Base-by-base conservation (phyloP, 2,888 invertebrate species). In the Euplagia quadripunctaria region DNA sequence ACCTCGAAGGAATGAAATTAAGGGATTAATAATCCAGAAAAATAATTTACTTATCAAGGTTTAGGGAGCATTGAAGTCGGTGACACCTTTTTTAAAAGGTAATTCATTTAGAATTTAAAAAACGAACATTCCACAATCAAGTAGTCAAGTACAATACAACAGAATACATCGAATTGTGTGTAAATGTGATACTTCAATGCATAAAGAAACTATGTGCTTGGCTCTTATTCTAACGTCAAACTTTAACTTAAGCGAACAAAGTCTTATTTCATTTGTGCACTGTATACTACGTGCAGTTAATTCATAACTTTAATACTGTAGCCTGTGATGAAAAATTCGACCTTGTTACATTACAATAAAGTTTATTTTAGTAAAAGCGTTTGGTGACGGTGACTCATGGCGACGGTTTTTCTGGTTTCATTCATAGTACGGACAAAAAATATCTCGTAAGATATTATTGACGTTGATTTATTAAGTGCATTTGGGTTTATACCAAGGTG, bases 391-490 rank as follows among this genome's bases (percentile, higher is more conserved):
- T 84, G 84, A 83, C 17, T 84, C 84, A 83, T 51, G 41, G 51
- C 6, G 0, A 68, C 69, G 82, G 84, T 71, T 82, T 82, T 82
- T 73, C 75, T 74, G 63, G n/a, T 71, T 31, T 73, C 61, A 83
- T 83, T 83, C 80, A 82, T 83, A 83, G 82, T 84, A 69, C 72
- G 67, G 79, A 65, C 49, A 41, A 66, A 31, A 8, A 43, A 55
- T 20, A 11, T 58, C 20, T 71, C 5, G 49, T 58, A 64, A 71
- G 6, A 70, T 49, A 64, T 17, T 14, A 41, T 46, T 41, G 55
- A 11, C 16, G 17, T 31, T 67, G 20, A n/a, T 20, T 52, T 58
- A 20, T 20, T 17, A 55, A n/a, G n/a, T 72, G 64, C 52, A 68
- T 31, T 72, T 64, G 61, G 72, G 72, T 49, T 68, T 72, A 66